phyloP scores from a whole-genome alignment of 2,797 vertebrate genomes.

The Corythornis leucogaster region DNA sequence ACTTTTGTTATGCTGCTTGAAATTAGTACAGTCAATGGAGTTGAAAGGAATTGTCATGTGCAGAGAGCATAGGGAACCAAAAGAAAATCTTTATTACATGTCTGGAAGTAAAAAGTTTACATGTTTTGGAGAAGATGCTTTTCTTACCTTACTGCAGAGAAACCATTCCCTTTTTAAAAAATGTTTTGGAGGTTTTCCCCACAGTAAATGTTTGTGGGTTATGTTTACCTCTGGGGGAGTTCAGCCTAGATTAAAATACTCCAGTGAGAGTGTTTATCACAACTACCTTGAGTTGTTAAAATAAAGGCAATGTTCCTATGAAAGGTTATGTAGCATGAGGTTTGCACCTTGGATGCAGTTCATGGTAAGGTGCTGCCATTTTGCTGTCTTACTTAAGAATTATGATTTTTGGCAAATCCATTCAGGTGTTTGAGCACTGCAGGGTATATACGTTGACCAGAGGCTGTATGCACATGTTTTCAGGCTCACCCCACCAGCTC shows the following conservation, averaged over 20 bases:
- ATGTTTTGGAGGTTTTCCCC: neutral
- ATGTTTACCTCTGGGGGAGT: neutral
- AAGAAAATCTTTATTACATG: neutral
- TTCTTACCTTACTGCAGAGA: neutral
- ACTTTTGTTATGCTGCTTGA: neutral
- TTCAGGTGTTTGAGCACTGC: rapidly evolving
- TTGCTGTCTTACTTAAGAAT: neutral
- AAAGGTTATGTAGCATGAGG: neutral
- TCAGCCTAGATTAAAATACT: neutral
- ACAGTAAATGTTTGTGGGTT: neutral
- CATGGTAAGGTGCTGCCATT: neutral
- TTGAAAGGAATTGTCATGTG: neutral
- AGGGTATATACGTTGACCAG: rapidly evolving
- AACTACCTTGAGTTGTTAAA: neutral
- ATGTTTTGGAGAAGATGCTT: neutral
- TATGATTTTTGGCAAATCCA: rapidly evolving
- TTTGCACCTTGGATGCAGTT: neutral
- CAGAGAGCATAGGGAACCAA: neutral
- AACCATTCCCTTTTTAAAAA: neutral
- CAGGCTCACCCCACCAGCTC: neutral
- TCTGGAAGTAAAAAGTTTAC: neutral
- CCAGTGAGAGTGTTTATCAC: neutral
- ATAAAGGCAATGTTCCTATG: neutral
- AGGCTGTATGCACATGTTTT: neutral
- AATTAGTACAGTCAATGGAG: neutral